phyloP scores from a whole-genome alignment of 2,113 vertebrate genomes.

The Ammodytes marinus region DNA sequence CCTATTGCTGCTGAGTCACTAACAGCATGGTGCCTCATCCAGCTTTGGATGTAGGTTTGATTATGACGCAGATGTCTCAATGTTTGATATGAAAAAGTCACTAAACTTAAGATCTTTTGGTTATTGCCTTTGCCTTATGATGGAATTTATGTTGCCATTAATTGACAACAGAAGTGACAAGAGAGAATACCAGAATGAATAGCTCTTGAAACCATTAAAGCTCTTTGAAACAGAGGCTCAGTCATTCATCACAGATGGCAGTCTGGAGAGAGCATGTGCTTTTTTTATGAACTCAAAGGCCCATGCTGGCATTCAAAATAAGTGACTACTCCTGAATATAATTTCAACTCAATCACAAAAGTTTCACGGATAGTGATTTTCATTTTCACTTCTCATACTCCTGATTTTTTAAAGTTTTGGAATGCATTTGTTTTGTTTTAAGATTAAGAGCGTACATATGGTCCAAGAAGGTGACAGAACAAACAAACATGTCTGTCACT shows the following conservation, averaged over 20 bases:
- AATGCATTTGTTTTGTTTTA: not conserved
- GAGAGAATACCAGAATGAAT: not conserved
- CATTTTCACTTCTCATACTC: not conserved
- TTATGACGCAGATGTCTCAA: slow-evolving; percentile 29
- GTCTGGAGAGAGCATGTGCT: not conserved
- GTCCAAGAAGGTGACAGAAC: slow-evolving; percentile 1
- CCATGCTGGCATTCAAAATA: slow-evolving; percentile 13
- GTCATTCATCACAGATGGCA: slow-evolving; percentile 32
- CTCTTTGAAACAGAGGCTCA: slow-evolving; percentile 40
- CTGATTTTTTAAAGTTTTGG: not conserved
- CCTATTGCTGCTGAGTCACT: slow-evolving; percentile 60
- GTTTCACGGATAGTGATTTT: not conserved
- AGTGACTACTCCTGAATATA: too few species aligned
- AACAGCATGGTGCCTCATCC: slow-evolving; percentile 9
- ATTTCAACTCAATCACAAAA: slow-evolving; percentile 2
- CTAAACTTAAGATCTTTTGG: not conserved
- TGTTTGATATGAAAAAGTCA: slow-evolving; percentile 19
- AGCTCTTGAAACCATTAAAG: slow-evolving; percentile 22
- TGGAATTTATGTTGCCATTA: not conserved
- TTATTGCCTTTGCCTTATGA: not conserved
- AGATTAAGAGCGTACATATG: not conserved
- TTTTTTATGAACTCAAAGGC: slow-evolving; percentile 24
- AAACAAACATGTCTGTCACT: slow-evolving; percentile 34
- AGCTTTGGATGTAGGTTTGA: slow-evolving; percentile 33
- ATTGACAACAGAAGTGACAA: not conserved